Base-by-base conservation (phyloP, 2,797 vertebrate species). In the Rhabdophis nuchalis region DNA sequence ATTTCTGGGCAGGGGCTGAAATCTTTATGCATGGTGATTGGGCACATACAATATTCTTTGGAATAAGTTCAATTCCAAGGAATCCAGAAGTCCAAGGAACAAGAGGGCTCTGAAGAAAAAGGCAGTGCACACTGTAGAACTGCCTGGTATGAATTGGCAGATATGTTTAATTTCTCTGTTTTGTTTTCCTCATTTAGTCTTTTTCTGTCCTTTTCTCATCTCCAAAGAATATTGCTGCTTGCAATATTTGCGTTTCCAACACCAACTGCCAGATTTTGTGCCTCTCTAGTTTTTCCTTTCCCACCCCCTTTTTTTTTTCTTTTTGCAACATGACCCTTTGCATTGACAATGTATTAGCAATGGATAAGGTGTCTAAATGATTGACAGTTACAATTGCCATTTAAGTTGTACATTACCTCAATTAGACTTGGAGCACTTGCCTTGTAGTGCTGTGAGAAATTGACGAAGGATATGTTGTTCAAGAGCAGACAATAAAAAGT, bases 401-500 rank as follows among this genome's bases (percentile, higher is more conserved):
- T 72, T 85, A 88, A 64, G 27, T n/a, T 89, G 41, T 92, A 86
- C 20, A 85, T 82, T 58, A n/a, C n/a, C n/a, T n/a, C n/a, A 20
- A 36, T 72, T 88, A 88, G 56, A 92, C 27, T 82, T 85, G 20
- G 52, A 89, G 50, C 50, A 60, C 32, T 86, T 89, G 87, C 52
- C 27, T 68, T 89, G 16, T 89, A 14, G 29, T 32, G 72, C 72
- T 64, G 91, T 54, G 77, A 86, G 87, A 85, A 87, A 85, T 13
- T 41, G 25, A 36, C 23, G 5, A 68, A 46, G 27, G 18, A 36
- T 85, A 52, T 64, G 32, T 27, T 89, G 77, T 64, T 86, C 64
- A 85, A 60, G 25, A 60, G 61, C 72, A 86, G 36, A 18, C 77
- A 92, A 89, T 92, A 72, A 92, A 92, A 7, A 68, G 18, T 54